phyloP scores from a whole-genome alignment of 2,888 invertebrate genomes.

The Caenorhabditis virilis region DNA sequence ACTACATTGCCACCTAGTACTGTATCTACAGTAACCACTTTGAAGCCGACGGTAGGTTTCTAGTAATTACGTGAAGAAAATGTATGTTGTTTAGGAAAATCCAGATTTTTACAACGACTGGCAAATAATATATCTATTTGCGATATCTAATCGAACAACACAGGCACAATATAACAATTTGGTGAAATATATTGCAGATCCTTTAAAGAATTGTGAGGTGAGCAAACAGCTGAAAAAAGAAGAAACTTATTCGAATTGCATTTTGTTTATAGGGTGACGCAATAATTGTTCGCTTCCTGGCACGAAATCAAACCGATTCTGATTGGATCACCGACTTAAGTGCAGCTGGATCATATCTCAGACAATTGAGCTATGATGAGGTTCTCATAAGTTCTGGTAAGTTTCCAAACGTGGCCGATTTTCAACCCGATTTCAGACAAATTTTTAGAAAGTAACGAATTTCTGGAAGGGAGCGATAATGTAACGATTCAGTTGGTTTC shows the following conservation, averaged over 20 bases:
- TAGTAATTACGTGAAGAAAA: not conserved
- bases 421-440: not conserved
- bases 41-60: slow-evolving; percentile 19
- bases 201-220: slow-evolving; percentile 41
- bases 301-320: slow-evolving; percentile 40
- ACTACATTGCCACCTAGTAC: slow-evolving; percentile 28
- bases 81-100: slow-evolving; percentile 5
- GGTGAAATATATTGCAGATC: slow-evolving; percentile 42
- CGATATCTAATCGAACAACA: slow-evolving; percentile 47
- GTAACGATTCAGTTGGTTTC: slow-evolving; percentile 33
- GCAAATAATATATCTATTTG: slow-evolving; percentile 53
- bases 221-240: too few relatives aligned
- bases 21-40: slow-evolving; percentile 31
- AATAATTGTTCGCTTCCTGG: slow-evolving; percentile 43
- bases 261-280: too few relatives aligned
- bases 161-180: slow-evolving; percentile 36
- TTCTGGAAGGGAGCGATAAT: slow-evolving; percentile 22
- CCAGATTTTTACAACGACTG: slow-evolving; percentile 27
- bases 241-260: too few relatives aligned
- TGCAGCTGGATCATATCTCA: slow-evolving; percentile 29
- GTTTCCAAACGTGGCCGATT: not conserved
- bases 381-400: slow-evolving; percentile 23
- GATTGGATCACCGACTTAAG: slow-evolving; percentile 42
- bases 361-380: slow-evolving; percentile 37
- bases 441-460: not conserved